Evolutionary conservation across 2,888 invertebrate species (phyloP).

Genomic region (Busseola fusca): DNA sequence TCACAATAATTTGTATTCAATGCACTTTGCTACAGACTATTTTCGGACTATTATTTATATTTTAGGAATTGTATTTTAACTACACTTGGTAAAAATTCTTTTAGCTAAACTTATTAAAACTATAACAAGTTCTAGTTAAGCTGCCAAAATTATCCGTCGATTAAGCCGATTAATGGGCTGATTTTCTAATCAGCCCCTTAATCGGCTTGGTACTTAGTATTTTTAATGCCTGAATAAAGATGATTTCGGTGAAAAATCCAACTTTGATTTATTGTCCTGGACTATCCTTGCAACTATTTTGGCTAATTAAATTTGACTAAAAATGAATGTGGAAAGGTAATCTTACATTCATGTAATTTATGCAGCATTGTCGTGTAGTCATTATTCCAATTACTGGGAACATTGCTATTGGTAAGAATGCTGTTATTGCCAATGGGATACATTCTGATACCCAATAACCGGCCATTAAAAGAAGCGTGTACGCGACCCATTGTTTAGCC

Average conservation of each 20-base stretch:
- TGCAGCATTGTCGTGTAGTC: slow-evolving; percentile 70
- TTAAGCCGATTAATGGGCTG: too few relatives aligned
- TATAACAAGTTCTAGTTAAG: too few relatives aligned
- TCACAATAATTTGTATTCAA: too few relatives aligned
- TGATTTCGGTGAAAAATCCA: not conserved
- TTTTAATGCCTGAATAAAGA: not conserved
- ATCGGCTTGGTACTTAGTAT: not conserved
- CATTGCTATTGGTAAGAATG: slow-evolving; percentile 92
- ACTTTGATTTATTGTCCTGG: not conserved
- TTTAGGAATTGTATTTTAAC: too few relatives aligned
- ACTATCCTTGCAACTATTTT: not conserved
- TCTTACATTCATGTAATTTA: slow-evolving; percentile 90
- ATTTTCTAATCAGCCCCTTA: not conserved
- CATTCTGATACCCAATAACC: slow-evolving; percentile 95
- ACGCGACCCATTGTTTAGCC: slow-evolving; percentile 89
- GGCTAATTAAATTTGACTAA: not conserved
- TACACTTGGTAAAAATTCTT: too few relatives aligned
- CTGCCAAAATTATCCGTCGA: too few relatives aligned
- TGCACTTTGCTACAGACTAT: too few relatives aligned
- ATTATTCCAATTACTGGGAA: slow-evolving; percentile 93
- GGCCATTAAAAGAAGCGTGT: slow-evolving; percentile 93
- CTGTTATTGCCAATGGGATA: slow-evolving; percentile 93
- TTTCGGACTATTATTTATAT: too few relatives aligned
- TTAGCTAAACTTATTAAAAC: too few relatives aligned
- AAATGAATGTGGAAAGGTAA: not conserved